Evolutionary conservation across 2,797 vertebrate genomes (phyloP).

Genomic region (Remorina albescens): DNA sequence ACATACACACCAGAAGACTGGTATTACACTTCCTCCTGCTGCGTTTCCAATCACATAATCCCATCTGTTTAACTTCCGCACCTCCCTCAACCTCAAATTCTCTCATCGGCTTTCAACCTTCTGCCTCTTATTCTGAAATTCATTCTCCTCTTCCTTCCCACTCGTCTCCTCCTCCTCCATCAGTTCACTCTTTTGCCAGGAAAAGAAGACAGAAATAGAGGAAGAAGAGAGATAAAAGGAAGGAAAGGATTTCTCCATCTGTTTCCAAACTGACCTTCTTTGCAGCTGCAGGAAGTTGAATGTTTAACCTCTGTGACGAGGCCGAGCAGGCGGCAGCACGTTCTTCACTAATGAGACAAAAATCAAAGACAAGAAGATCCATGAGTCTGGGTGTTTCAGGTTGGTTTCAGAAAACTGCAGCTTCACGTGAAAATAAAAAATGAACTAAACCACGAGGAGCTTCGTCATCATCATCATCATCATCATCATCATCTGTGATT

Average conservation of each 20-base stretch:
- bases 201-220: too few species aligned
- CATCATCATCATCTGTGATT: too few species aligned
- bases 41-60: slow-evolving; percentile 16
- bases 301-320: neutral
- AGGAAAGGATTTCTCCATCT: neutral
- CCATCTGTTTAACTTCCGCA: slow-evolving; percentile 33
- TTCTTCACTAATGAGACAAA: neutral
- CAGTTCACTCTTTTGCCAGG: neutral
- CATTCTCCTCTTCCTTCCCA: too few species aligned
- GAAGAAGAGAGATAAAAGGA: too few species aligned
- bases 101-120: neutral
- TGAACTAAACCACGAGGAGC: too few species aligned
- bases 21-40: neutral
- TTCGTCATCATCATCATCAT: too few species aligned
- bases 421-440: neutral
- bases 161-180: neutral
- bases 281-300: neutral
- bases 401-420: slow-evolving; percentile 3
- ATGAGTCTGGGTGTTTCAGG: neutral
- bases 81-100: neutral
- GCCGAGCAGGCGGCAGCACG: too few species aligned
- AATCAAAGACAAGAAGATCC: neutral
- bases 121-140: too few species aligned
- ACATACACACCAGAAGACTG: neutral
- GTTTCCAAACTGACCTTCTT: neutral